Conservation (phyloP, 2,888 invertebrate genomes). For the Coleophora flavipennella region DNA sequence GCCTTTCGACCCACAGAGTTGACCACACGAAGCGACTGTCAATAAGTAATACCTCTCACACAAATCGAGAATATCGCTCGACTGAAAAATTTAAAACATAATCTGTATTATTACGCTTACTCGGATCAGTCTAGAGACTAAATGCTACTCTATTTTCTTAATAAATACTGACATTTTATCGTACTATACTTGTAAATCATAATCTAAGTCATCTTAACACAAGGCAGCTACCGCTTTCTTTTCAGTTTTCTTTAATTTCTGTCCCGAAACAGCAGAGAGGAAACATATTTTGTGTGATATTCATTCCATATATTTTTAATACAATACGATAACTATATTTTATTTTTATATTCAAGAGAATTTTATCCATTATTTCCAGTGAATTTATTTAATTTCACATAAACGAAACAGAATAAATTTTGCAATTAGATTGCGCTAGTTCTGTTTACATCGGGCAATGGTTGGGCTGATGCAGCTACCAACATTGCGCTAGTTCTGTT, state of each 20-base stretch:
- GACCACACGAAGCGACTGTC: slow-evolving; percentile 1
- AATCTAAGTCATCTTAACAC: slow-evolving; percentile 18
- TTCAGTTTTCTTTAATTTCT: not conserved
- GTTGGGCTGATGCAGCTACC: slow-evolving; percentile 39
- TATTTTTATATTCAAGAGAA: slow-evolving; percentile 41
- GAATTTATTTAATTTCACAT: slow-evolving; percentile 31
- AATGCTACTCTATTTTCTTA: slow-evolving; percentile 71
- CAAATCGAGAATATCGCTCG: slow-evolving; percentile 62
- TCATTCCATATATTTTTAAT: slow-evolving; percentile 57
- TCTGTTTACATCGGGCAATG: slow-evolving; percentile 38
- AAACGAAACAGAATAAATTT: slow-evolving; percentile 32
- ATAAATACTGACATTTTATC: slow-evolving; percentile 56
- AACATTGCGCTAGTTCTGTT: slow-evolving; percentile 45
- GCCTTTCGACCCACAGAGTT: no score
- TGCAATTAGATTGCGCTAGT: slow-evolving; percentile 70
- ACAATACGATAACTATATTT: slow-evolving; percentile 34
- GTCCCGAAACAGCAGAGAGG: slow-evolving; percentile 36
- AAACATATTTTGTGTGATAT: slow-evolving; percentile 65
- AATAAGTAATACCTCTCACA: slow-evolving; percentile 47
- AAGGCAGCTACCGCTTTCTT: slow-evolving; percentile 15
- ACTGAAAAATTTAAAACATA: slow-evolving; percentile 57
- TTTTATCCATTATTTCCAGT: slow-evolving; percentile 38
- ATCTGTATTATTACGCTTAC: slow-evolving; percentile 72
- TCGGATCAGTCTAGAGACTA: slow-evolving; percentile 67
- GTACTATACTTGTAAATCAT: slow-evolving; percentile 19